Evolutionary conservation across 2,888 invertebrate genomes (phyloP), one percentile per base, ranked within the genome.

Genomic region (Agrotis puta): DNA sequence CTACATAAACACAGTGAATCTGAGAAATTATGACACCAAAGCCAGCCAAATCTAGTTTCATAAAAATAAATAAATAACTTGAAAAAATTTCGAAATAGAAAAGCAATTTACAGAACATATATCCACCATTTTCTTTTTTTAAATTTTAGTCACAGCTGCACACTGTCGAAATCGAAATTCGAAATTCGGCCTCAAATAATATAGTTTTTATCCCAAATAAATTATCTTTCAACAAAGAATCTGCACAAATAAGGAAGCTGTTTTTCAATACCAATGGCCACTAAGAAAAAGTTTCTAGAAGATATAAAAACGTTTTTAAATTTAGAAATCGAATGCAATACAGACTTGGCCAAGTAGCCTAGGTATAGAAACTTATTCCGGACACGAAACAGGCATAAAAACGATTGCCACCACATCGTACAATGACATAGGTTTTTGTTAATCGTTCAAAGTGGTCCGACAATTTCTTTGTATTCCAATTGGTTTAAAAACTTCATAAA

Each of bases 381-480:
- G 82, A 81, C 71, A 65, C 50, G 33, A 66, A 47, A 58, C 54
- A 58, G n/a, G n/a, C 22, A 79, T 62, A 82, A 82, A 84, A 85
- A 81, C 70, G 39, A 62, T 71, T 78, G 50, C 56, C 68, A 83
- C 69, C 62, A 50, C 64, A n/a, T 58, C 43, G 78, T 66, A 82
- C 83, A 85, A 81, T 84, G 82, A 83, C 81, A 82, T 74, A 74
- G 64, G 84, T 85, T 87, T 89, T 89, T 89, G 84, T 78, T 80
- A 80, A 84, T 82, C 83, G 81, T 47, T 64, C 74, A 54, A 61
- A 79, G 67, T 83, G 63, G 75, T 74, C 50, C 65, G 73, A 81
- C 57, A 54, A 76, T 79, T 85, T 86, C 85, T 77, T 78, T 77
- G 84, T 83, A 83, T 77, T 84, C 64, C 73, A 80, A 84, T 85